Base-by-base conservation (phyloP, 1,140 invertebrate genomes). In the Hylaeus volcanicus region DNA sequence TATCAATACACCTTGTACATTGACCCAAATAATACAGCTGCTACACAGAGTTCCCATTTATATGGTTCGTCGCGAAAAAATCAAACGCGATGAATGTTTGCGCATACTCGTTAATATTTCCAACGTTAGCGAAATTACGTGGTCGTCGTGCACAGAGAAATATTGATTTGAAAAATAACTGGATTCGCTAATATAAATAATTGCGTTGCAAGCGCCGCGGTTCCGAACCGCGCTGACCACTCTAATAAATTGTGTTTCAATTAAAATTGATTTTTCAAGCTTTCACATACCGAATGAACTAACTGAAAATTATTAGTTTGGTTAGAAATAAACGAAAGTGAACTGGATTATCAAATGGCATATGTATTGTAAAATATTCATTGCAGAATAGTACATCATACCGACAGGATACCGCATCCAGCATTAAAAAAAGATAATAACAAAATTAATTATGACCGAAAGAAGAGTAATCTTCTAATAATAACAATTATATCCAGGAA, bases 101-200 rank as follows among this genome's bases (percentile, higher is more conserved):
- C 39, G 12, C 2, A 60, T 15, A 6, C 12, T 45, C 41, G 74
- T 64, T 9, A 74, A 63, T 14, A 39, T 4, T 12, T 14, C 3
- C 26, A 11, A 51, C 11, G 6, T 61, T n/a, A 11, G 37, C 12
- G 26, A 51, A 71, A 60, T 70, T 15, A 43, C 15, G 41, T 39
- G 71, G 39, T 45, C 14, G n/a, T 5, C 3, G 37, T 2, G 43
- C 1, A 41, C 26, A 37, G 9, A 6, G 37, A 14, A 53, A 68
- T 53, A 58, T 55, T 55, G 41, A 48, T 65, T 48, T 11, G 51
- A 65, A 65, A 73, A 73, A 73, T 73, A 73, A 72, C 41, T 64
- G 0, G 9, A n/a, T 12, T 0, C 48, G 26, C 41, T 79, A 72
- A 79, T 72, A 64, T 79, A 79, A 79, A 48, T 79, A 79, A 79